Evolutionary conservation across 2,888 invertebrate genomes (phyloP), one percentile per base, ranked within the genome.

Genomic region (Heteromyza rotundicornis): DNA sequence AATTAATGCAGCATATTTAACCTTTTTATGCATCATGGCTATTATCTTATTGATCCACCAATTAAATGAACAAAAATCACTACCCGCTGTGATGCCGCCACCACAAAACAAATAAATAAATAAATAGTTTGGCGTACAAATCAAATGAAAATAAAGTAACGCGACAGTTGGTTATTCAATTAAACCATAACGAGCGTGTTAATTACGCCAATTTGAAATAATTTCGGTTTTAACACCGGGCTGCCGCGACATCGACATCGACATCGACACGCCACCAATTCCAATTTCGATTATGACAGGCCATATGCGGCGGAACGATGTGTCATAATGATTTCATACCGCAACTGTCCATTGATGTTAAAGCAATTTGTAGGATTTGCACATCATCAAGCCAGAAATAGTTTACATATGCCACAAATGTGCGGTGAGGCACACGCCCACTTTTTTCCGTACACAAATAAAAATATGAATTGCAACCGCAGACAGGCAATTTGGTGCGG

Each of bases 81-180:
- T n/a, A n/a, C n/a, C n/a, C n/a, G n/a, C n/a, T n/a, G n/a, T n/a
- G n/a, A n/a, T n/a, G n/a, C n/a, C n/a, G n/a, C n/a, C n/a, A n/a
- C n/a, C n/a, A n/a, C n/a, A n/a, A n/a, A n/a, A n/a, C n/a, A n/a
- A n/a, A n/a, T n/a, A n/a, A n/a, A n/a, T n/a, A n/a, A n/a, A n/a
- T n/a, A n/a, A n/a, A n/a, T n/a, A n/a, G n/a, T n/a, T n/a, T n/a
- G n/a, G n/a, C n/a, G n/a, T n/a, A n/a, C 40, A 40, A 40, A 40
- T 40, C 40, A 40, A 3, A n/a, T n/a, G 3, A n/a, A n/a, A 3
- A n/a, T n/a, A 40, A 40, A 19, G 17, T 47, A 3, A 47, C 47
- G 47, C 63, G 66, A 68, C 69, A 69, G 69, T 69, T 69, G 69
- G 64, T 60, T 57, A 64, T 64, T 65, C 68, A 66, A 68, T 69